phyloP scores from a whole-genome alignment of 2,888 invertebrate species.

The Congeria kusceri region DNA sequence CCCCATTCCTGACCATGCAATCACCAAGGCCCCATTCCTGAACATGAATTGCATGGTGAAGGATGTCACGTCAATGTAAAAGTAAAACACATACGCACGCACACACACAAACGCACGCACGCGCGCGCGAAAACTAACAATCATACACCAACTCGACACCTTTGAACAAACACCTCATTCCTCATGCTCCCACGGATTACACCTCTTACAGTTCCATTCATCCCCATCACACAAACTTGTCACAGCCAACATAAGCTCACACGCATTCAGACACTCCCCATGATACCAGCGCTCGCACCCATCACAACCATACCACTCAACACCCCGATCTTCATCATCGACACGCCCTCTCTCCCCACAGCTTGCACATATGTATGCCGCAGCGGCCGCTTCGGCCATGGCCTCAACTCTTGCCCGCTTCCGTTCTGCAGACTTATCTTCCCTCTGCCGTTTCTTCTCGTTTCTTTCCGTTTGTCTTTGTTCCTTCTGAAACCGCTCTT shows the following conservation, averaged over 20 bases:
- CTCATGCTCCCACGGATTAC: too few relatives aligned
- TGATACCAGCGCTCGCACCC: constrained; percentile 9
- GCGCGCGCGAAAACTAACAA: too few relatives aligned
- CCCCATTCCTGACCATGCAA: too few relatives aligned
- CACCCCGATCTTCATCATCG: not conserved
- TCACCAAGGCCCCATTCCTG: too few relatives aligned
- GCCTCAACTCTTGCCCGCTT: not conserved
- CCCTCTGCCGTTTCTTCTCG: not conserved
- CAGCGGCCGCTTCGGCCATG: not conserved
- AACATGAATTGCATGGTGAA: too few relatives aligned
- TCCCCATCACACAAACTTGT: not conserved
- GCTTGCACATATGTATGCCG: too few relatives aligned
- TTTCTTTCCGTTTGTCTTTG: not conserved
- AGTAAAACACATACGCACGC: too few relatives aligned
- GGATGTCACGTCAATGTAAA: too few relatives aligned
- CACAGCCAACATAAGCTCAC: not conserved
- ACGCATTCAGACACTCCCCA: not conserved
- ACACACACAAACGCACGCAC: too few relatives aligned
- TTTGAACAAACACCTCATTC: too few relatives aligned
- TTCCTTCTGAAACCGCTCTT: not conserved
- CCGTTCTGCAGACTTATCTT: not conserved
- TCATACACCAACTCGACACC: too few relatives aligned
- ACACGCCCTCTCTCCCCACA: constrained; percentile 4
- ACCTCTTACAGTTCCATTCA: too few relatives aligned
- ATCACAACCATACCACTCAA: constrained; percentile 12